These are phyloP conservation scores for Arenicola marina DNA, from an alignment of 2,888 invertebrate species.

Conservation along the genomic window DNA sequence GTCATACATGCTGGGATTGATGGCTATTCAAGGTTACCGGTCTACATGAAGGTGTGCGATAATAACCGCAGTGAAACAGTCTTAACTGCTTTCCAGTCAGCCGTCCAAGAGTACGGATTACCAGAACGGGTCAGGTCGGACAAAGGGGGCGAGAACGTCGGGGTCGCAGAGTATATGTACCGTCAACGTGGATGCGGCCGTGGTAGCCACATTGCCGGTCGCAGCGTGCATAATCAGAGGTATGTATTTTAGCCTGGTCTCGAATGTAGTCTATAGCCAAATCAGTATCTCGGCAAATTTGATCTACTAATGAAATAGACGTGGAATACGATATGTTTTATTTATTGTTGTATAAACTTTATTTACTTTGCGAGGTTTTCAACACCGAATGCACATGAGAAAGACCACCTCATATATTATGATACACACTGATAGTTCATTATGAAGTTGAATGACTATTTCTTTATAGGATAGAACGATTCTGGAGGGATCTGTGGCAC, in stretches of 20 bases:
- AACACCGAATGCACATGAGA: too few relatives aligned
- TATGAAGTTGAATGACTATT: too few relatives aligned
- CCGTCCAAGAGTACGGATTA: neutral
- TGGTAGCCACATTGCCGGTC: neutral
- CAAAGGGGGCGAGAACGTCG: constrained; percentile 10
- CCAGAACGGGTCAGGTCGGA: constrained; percentile 8
- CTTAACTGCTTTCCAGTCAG: neutral
- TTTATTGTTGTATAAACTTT: too few relatives aligned
- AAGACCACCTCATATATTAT: too few relatives aligned
- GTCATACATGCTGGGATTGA: constrained; percentile 12
- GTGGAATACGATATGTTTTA: too few relatives aligned
- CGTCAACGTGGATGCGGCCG: neutral
- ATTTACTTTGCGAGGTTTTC: too few relatives aligned
- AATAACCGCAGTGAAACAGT: constrained; percentile 7
- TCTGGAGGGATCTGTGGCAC: neutral
- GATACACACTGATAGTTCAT: too few relatives aligned
- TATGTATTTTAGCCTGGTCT: neutral
- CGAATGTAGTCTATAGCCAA: neutral
- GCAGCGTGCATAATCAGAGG: constrained; percentile 10
- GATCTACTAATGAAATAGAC: too few relatives aligned
- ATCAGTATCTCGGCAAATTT: too few relatives aligned
- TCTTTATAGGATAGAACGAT: neutral
- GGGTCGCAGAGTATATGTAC: neutral
- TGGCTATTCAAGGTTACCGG: neutral
- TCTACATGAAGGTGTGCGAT: neutral